Percentiles rank a stretch among this genome's conserved stretches.
These are phyloP conservation scores for Circaetus cinerascens DNA, from an alignment of 2,113 vertebrate genomes.

Conservation along the genomic window DNA sequence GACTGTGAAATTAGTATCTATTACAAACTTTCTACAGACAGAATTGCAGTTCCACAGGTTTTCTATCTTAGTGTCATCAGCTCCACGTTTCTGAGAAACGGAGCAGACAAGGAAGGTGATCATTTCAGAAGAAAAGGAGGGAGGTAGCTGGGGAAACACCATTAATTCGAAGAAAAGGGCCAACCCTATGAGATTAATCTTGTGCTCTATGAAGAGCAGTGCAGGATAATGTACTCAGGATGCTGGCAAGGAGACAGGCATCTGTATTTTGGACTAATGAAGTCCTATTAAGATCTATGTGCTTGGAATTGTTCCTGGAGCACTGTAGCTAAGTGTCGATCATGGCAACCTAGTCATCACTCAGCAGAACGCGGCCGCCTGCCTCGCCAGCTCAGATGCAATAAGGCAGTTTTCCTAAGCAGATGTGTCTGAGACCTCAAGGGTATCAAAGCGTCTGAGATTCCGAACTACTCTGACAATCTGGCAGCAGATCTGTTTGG, in stretches of 20 bases:
- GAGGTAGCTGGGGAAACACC: neutral
- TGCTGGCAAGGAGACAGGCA: constrained; percentile 35
- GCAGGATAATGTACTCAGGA: neutral
- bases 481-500: constrained; percentile 47
- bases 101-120: neutral
- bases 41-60: neutral
- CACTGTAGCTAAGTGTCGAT: neutral
- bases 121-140: neutral
- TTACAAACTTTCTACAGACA: neutral
- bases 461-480: constrained; percentile 16
- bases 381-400: neutral
- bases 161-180: neutral
- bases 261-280: constrained; percentile 51
- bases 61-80: neutral
- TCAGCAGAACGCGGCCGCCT: neutral
- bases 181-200: constrained; percentile 3
- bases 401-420: constrained; percentile 46
- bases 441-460: constrained; percentile 48
- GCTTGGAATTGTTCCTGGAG: constrained; percentile 45
- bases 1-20: neutral
- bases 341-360: neutral
- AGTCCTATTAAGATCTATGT: constrained; percentile 39
- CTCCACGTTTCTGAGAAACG: neutral
- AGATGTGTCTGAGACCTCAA: constrained; percentile 51
- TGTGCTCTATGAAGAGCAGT: neutral